Evolutionary conservation across 2,888 invertebrate genomes (phyloP).

Genomic region (Melinaea menophilus): DNA sequence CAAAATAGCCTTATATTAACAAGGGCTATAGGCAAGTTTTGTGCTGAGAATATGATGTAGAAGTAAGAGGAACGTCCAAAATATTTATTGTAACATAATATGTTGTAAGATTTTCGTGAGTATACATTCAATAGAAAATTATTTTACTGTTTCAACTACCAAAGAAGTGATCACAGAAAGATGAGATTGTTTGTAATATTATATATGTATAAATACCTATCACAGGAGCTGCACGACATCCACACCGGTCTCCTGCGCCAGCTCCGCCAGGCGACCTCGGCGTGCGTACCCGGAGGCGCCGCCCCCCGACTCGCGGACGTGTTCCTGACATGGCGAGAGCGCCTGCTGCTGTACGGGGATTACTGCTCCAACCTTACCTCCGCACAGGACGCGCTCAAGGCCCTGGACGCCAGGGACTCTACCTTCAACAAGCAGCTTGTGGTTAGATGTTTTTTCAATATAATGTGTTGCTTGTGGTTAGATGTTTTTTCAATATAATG

Average conservation of each 20-base stretch:
- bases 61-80: too few relatives aligned
- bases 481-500: not conserved
- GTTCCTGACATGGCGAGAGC: slow-evolving; percentile 93
- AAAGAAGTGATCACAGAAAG: too few relatives aligned
- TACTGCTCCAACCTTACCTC: slow-evolving; percentile 96
- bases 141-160: too few relatives aligned
- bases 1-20: too few relatives aligned
- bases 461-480: not conserved
- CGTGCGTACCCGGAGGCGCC: slow-evolving; percentile 72
- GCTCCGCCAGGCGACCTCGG: slow-evolving; percentile 84
- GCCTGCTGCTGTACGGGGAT: slow-evolving; percentile 94
- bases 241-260: slow-evolving; percentile 91
- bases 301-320: slow-evolving; percentile 83
- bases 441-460: slow-evolving; percentile 65
- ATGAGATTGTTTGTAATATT: not conserved
- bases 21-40: too few relatives aligned
- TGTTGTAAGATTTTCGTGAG: too few relatives aligned
- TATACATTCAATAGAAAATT: too few relatives aligned
- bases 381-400: slow-evolving; percentile 92
- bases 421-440: slow-evolving; percentile 81
- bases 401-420: slow-evolving; percentile 82
- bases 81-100: too few relatives aligned
- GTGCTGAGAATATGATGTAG: too few relatives aligned
- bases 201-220: not conserved
- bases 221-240: slow-evolving; percentile 90